Evolutionary conservation across 2,888 invertebrate genomes (phyloP).

Genomic region (Synanthedon vespiformis): DNA sequence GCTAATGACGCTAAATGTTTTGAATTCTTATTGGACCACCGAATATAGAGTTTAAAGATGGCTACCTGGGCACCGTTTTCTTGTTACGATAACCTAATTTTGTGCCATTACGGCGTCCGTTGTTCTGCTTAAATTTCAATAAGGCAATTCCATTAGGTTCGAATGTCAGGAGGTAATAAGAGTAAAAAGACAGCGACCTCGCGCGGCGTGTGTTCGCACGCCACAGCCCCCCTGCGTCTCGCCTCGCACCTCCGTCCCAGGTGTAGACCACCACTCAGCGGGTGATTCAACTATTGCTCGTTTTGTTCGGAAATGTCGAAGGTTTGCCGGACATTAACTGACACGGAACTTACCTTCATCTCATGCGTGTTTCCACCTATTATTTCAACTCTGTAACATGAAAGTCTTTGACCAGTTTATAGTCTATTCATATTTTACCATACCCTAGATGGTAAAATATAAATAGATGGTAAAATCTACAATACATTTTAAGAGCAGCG

Average conservation of each 20-base stretch:
- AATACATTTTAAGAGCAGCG: no score
- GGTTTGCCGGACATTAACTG: conserved; percentile 65
- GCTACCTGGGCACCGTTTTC: conserved; percentile 61
- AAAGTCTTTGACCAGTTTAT: no score
- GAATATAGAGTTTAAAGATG: conserved; percentile 55
- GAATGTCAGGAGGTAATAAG: conserved; percentile 61
- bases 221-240: conserved; percentile 8
- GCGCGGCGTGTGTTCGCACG: conserved; percentile 41
- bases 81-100: conserved; percentile 68
- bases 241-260: neutral
- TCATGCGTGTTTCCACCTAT: conserved; percentile 57
- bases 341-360: conserved; percentile 63
- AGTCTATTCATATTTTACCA: no score
- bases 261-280: conserved; percentile 11
- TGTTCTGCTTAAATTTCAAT: conserved; percentile 62
- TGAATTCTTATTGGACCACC: conserved; percentile 60
- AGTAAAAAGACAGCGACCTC: conserved; percentile 62
- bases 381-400: neutral
- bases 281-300: conserved; percentile 43
- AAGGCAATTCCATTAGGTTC: conserved; percentile 59
- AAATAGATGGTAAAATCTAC: no score
- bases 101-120: conserved; percentile 53
- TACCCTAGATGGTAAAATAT: no score
- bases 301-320: conserved; percentile 60
- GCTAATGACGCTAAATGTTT: conserved; percentile 42